Conservation (phyloP, 2,113 vertebrate species). For the Chaenogobius annularis region DNA sequence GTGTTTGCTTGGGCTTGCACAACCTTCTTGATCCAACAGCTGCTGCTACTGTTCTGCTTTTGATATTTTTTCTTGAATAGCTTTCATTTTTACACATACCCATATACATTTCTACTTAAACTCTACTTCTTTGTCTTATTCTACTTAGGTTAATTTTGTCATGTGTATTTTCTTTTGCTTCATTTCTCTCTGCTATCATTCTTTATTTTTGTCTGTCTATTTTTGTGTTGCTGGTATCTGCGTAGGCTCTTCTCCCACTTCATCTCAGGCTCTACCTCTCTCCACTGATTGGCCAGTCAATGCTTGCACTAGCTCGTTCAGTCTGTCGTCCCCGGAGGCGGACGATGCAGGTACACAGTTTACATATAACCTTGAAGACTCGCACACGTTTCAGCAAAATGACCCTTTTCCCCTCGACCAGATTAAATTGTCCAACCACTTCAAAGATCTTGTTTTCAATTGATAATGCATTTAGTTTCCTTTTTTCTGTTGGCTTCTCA, state of each 20-base stretch:
- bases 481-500: neutral
- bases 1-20: neutral
- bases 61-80: slow-evolving; percentile 49
- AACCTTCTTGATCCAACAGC: neutral
- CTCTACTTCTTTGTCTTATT: slow-evolving; percentile 16
- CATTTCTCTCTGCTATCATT: slow-evolving; percentile 60
- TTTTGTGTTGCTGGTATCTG: slow-evolving; percentile 57
- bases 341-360: slow-evolving; percentile 84
- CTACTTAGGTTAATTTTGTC: slow-evolving; percentile 38
- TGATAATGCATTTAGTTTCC: neutral
- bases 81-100: slow-evolving; percentile 11
- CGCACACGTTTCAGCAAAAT: slow-evolving; percentile 37
- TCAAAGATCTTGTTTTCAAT: neutral
- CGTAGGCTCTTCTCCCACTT: slow-evolving; percentile 86
- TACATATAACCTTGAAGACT: slow-evolving; percentile 33
- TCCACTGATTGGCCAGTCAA: slow-evolving; percentile 90
- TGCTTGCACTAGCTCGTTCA: slow-evolving; percentile 89
- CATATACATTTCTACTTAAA: slow-evolving; percentile 41
- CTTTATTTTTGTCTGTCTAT: slow-evolving; percentile 55
- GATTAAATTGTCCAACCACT: slow-evolving; percentile 16
- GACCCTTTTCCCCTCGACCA: slow-evolving; percentile 17
- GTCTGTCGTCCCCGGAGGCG: slow-evolving; percentile 85
- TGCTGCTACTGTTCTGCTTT: slow-evolving; percentile 32
- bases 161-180: slow-evolving; percentile 61
- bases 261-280: slow-evolving; percentile 91